These are phyloP conservation scores for Eubucco bourcierii DNA, from an alignment of 2,113 vertebrate species.

Conservation along the genomic window DNA sequence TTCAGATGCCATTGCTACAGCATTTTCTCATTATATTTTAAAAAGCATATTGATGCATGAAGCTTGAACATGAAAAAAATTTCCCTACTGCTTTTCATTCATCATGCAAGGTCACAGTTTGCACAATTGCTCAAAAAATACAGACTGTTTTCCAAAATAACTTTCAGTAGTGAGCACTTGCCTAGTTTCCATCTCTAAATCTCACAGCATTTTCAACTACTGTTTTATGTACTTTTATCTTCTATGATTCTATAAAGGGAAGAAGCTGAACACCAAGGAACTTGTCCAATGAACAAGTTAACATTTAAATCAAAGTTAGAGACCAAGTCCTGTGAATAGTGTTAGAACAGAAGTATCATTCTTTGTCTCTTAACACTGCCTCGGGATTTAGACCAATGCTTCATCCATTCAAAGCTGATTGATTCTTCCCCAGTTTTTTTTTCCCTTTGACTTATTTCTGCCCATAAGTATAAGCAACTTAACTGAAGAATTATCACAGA, in stretches of 20 bases:
- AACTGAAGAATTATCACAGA: neutral
- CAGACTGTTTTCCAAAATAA: neutral
- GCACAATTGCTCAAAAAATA: neutral
- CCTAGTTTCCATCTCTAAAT: neutral
- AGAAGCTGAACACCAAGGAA: neutral
- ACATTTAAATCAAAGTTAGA: neutral
- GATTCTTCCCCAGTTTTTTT: neutral
- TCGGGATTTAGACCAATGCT: neutral
- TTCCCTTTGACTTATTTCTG: neutral
- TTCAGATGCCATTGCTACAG: neutral
- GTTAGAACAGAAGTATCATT: neutral
- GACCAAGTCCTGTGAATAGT: neutral
- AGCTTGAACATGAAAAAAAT: neutral
- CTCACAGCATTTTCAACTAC: neutral
- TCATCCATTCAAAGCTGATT: neutral
- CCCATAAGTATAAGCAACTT: neutral
- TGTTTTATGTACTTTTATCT: neutral
- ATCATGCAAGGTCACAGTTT: neutral
- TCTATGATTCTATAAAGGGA: neutral
- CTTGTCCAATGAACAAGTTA: neutral
- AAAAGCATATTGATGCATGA: neutral
- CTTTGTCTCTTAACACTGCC: neutral
- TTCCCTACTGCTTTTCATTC: neutral
- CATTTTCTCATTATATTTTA: neutral
- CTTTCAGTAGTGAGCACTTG: neutral